Base-by-base conservation (phyloP, 2,888 invertebrate genomes). In the Aplocera efformata region DNA sequence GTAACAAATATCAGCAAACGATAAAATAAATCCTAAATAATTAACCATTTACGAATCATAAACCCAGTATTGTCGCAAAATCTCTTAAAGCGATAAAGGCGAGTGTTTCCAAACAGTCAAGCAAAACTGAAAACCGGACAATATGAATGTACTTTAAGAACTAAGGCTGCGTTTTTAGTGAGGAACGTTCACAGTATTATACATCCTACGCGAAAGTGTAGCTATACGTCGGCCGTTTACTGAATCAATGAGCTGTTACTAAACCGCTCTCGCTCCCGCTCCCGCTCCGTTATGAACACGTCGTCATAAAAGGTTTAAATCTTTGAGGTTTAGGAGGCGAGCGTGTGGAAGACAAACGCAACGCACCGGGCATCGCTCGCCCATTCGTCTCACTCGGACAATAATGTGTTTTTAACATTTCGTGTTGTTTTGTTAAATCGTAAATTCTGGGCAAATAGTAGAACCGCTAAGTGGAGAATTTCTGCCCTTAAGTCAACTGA, bases 391-490 rank as follows among this genome's bases (percentile, higher is more conserved):
- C 88, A 86, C 71, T 75, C 68, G 77, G 76, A 77, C 86, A 85
- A 85, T 85, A 85, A 85, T 85, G 84, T 86, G 88, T 86, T 86
- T 86, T 88, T 84, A 86, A 88, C 86, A 83, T 86, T 83, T 84
- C 84, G 75, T 81, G 83, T 85, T 86, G 88, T 88, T 88, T 88
- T 85, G 88, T 86, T 83, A 81, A 81, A 86, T 86, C 86, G 85
- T 88, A 88, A 86, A 88, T 79, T 81, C 83, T 83, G 81, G 68
- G 70, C 80, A 86, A 86, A 86, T 75, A 85, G 71, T 56, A 67
- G 60, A 69, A 65, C 70, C 67, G 72, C 70, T 70, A 67, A 65
- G 65, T 65, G 68, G 69, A 79, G 78, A 79, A 79, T 77, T 73
- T 68, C 67, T 71, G 70, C 72, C 72, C 74, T 76, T 67, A 71